Percentiles rank a stretch among this genome's conserved stretches.
phyloP scores from a whole-genome alignment of 1,140 invertebrate genomes.

The Caenorhabditis briggsae region DNA sequence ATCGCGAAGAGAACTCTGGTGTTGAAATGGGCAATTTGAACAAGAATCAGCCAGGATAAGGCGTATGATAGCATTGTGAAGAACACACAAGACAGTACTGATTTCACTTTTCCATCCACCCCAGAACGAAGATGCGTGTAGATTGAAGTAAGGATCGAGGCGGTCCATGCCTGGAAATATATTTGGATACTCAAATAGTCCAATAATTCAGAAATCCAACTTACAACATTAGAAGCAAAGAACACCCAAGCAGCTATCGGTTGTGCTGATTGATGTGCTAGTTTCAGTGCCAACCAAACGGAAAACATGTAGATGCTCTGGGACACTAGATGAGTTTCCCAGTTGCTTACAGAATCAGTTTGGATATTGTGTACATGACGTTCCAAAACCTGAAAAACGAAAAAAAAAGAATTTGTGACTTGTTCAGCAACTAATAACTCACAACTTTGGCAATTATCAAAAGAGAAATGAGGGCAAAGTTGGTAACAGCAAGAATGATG shows the following conservation, averaged over 20 bases:
- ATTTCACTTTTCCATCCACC: neutral
- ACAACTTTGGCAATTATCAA: constrained; percentile 4
- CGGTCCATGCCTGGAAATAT: constrained; percentile 1
- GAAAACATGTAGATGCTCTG: constrained; percentile 9
- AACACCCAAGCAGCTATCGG: constrained; percentile 55
- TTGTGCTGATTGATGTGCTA: constrained; percentile 6
- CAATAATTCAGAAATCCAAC: neutral
- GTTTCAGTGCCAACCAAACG: constrained; percentile 20
- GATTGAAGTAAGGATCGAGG: neutral
- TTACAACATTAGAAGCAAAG: constrained; percentile 46
- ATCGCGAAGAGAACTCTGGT: constrained; percentile 38
- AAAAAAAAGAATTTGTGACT: neutral
- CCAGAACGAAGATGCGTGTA: neutral
- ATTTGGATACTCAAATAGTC: too few species aligned
- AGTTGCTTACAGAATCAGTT: neutral
- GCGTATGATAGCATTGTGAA: constrained; percentile 19
- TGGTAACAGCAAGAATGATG: neutral
- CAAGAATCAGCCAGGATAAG: constrained; percentile 3
- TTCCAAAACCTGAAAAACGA: constrained; percentile 19
- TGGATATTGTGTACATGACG: constrained; percentile 4
- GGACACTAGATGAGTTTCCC: constrained; percentile 38
- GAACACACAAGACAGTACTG: neutral
- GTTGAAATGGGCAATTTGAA: constrained; percentile 29
- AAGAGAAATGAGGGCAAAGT: neutral
- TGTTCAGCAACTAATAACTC: neutral